A percentile compares a stretch with the other conserved stretches of the same genome.
Conservation (phyloP, 2,113 vertebrate genomes). For the Chlamydotis undulata region DNA sequence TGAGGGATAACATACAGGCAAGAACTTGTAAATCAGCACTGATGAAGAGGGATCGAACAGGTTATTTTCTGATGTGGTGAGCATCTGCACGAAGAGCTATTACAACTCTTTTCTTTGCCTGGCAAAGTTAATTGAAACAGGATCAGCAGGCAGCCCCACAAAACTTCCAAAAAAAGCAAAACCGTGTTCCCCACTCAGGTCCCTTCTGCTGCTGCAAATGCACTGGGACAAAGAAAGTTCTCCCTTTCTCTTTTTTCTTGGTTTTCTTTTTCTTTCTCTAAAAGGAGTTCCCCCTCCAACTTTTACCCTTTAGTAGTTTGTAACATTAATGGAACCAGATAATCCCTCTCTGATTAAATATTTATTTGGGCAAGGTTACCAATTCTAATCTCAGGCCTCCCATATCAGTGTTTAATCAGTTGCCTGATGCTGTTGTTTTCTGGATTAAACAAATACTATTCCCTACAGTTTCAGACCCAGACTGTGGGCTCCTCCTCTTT, state of each 20-base stretch:
- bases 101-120: background rate
- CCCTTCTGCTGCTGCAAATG: background rate
- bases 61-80: background rate
- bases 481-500: background rate
- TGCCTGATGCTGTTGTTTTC: background rate
- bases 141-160: background rate
- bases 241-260: background rate
- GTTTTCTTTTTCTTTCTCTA: background rate
- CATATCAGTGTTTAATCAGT: background rate
- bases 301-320: background rate
- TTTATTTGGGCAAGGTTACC: background rate
- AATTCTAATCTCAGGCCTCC: background rate
- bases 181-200: background rate
- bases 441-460: background rate
- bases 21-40: slow-evolving; percentile 30
- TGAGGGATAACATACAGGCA: background rate
- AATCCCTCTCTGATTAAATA: background rate
- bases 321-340: background rate
- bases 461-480: background rate
- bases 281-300: background rate
- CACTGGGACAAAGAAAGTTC: background rate
- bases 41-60: background rate
- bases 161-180: background rate
- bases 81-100: background rate
- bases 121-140: background rate